Evolutionary conservation across 2,113 vertebrate genomes (phyloP).

Genomic region (Parus major): DNA sequence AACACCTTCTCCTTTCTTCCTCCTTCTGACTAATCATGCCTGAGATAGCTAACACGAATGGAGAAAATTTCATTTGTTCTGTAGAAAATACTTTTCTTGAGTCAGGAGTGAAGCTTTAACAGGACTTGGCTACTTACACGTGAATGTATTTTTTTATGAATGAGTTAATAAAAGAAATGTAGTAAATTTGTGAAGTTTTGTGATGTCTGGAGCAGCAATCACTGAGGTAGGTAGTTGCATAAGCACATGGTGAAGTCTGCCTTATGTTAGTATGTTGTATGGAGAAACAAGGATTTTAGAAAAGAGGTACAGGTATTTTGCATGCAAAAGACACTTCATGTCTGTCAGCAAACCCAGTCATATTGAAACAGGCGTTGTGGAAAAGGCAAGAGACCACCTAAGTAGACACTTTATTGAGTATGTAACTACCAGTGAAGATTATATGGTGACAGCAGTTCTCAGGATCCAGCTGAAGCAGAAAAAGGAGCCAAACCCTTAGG

Average conservation of each 20-base stretch:
- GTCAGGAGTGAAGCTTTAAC: neutral
- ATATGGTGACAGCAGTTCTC: conserved; percentile 20
- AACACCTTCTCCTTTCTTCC: neutral
- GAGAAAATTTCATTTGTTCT: neutral
- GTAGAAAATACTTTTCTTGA: neutral
- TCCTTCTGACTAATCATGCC: neutral
- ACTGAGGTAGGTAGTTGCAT: neutral
- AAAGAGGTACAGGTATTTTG: neutral
- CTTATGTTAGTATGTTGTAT: neutral
- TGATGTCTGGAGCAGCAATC: neutral
- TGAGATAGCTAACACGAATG: neutral
- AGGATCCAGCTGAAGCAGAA: conserved; percentile 24
- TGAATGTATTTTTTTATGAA: neutral
- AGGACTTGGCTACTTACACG: neutral
- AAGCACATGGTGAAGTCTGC: neutral
- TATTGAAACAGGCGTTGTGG: conserved; percentile 8
- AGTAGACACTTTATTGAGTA: conserved; percentile 1
- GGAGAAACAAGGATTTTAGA: neutral
- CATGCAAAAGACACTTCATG: neutral
- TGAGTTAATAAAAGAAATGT: neutral
- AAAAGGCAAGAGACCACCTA: conserved; percentile 50
- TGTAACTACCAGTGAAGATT: conserved; percentile 12
- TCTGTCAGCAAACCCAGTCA: conserved; percentile 14
- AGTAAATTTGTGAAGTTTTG: neutral
- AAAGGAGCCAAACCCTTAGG: neutral